Conservation (phyloP, 2,113 vertebrate genomes). For the Emydocephalus ijimae region DNA sequence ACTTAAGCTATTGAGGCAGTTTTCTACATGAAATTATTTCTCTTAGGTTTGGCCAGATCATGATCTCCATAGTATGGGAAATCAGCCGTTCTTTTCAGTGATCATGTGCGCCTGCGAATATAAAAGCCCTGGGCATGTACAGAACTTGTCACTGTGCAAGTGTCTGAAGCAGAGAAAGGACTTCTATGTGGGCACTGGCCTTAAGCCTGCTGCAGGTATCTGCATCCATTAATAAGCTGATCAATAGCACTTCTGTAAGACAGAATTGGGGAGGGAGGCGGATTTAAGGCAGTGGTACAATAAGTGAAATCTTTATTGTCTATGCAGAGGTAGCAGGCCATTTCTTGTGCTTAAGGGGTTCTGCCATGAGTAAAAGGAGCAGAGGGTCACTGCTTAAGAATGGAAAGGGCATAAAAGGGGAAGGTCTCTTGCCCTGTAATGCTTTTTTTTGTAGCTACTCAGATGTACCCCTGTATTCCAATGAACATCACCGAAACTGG, state of each 20-base stretch:
- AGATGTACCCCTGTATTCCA: not conserved
- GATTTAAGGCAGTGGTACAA: not conserved
- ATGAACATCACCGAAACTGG: not conserved
- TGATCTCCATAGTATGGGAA: not conserved
- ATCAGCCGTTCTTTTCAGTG: not conserved
- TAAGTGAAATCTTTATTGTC: not conserved
- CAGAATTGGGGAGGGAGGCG: not conserved
- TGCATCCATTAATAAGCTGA: not conserved
- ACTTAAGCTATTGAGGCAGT: not conserved
- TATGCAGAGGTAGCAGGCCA: not conserved
- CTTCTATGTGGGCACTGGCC: not conserved
- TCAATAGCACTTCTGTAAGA: not conserved
- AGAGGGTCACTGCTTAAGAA: not conserved
- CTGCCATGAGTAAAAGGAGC: not conserved
- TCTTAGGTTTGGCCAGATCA: not conserved
- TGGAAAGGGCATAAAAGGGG: fast-evolving
- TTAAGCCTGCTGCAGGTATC: not conserved
- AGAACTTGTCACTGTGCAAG: not conserved
- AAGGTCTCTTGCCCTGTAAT: not conserved
- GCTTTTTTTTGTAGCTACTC: not conserved
- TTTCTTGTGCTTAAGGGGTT: not conserved
- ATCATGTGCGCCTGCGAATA: not conserved
- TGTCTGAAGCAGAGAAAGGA: not conserved
- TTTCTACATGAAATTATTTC: not conserved
- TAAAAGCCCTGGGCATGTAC: not conserved